Base-by-base conservation (phyloP, 2,888 invertebrate species). In the Mimumesa dahlbomi region DNA sequence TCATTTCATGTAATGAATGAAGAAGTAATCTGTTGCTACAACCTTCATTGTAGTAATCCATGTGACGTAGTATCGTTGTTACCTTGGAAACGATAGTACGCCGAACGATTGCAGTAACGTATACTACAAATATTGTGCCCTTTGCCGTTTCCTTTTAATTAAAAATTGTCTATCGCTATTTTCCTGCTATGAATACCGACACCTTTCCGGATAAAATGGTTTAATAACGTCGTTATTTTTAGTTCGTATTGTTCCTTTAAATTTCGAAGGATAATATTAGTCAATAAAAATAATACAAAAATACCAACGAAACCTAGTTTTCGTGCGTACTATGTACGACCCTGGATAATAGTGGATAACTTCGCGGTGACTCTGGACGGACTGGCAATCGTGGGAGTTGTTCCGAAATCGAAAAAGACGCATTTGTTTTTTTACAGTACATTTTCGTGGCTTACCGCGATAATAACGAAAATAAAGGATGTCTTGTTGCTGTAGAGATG, bases 401-500 rank as follows among this genome's bases (percentile, higher is more conserved):
- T 38, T 46, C 48, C 48, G 19, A 71, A 73, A 57, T 62, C 34
- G 29, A 70, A 64, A 19, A 16, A 42, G 11, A 38, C 14, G 31
- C 13, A 46, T 21, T 34, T 31, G n/a, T 56, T 53, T 19, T 48
- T 71, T 18, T 38, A 38, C 11, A 16, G 16, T 22, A n/a, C 22
- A 50, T 36, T 56, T 19, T 34, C 52, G 46, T 53, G 56, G 19
- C 31, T 69, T 66, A 45, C 53, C 53, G 36, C 36, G 2, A 40
- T 54, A 25, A n/a, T n/a, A 42, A 42, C 11, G 14, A 21, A 14
- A 14, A 3, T 49, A 22, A 21, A 62, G 21, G 54, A 80, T 80
- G 80, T 59, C 79, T 25, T 89, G 89, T 67, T 90, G 89, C 69
- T 79, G 79, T 38, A 82, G 82, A 36, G 83, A 84, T 25, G 88